phyloP scores from a whole-genome alignment of 2,888 invertebrate genomes.

The Incurvaria masculella region DNA sequence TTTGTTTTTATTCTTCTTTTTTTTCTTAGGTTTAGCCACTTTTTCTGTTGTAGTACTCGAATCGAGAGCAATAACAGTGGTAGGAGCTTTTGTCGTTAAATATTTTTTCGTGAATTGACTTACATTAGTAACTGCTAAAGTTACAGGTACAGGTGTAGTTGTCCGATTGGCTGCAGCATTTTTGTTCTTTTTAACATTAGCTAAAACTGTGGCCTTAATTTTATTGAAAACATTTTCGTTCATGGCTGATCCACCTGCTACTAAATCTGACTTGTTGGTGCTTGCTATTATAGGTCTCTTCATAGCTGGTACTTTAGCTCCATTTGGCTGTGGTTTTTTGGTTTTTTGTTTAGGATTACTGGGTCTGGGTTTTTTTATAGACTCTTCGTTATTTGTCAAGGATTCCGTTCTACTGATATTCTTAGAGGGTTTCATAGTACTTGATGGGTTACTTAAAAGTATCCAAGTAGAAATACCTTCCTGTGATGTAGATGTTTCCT shows the following conservation, averaged over 20 bases:
- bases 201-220: slow-evolving; percentile 59
- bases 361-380: slow-evolving; percentile 34
- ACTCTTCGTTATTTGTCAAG: slow-evolving; percentile 31
- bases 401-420: slow-evolving; percentile 33
- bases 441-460: slow-evolving; percentile 55
- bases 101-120: slow-evolving; percentile 26
- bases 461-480: slow-evolving; percentile 78
- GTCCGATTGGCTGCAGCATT: slow-evolving; percentile 26
- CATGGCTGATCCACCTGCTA: slow-evolving; percentile 46
- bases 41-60: slow-evolving; percentile 36
- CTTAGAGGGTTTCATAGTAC: slow-evolving; percentile 26
- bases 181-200: slow-evolving; percentile 52
- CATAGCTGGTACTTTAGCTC: slow-evolving; percentile 26
- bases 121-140: slow-evolving; percentile 26
- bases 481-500: slow-evolving; percentile 53
- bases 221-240: slow-evolving; percentile 56
- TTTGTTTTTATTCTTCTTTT: slow-evolving; percentile 33
- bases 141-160: slow-evolving; percentile 25
- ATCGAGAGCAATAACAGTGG: slow-evolving; percentile 18
- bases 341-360: slow-evolving; percentile 32
- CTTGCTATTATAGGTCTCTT: slow-evolving; percentile 45
- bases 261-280: slow-evolving; percentile 45
- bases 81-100: slow-evolving; percentile 24
- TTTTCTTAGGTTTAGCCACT: slow-evolving; percentile 28
- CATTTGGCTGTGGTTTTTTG: slow-evolving; percentile 31